These are phyloP conservation scores for Phenganax marumi DNA, from an alignment of 92 coral and sea anemone genomes.

Conservation along the genomic window DNA sequence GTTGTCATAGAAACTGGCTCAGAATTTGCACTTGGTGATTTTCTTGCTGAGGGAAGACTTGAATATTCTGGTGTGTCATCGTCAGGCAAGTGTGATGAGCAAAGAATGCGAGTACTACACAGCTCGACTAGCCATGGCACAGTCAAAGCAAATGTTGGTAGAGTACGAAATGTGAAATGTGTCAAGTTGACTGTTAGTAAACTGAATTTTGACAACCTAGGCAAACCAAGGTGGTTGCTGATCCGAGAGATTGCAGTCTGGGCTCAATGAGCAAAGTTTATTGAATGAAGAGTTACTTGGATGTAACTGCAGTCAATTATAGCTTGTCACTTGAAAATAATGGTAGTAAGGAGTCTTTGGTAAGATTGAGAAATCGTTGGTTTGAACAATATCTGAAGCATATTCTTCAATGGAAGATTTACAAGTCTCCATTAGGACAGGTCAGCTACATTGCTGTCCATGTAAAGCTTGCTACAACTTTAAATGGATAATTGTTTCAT, in stretches of 20 bases:
- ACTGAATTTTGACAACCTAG: constrained; percentile 43
- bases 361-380: constrained; percentile 76
- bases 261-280: constrained; percentile 18
- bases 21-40: constrained; percentile 60
- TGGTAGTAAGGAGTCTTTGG: constrained; percentile 81
- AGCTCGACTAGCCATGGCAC: constrained; percentile 42
- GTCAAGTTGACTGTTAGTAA: constrained; percentile 53
- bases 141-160: constrained; percentile 38
- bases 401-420: constrained; percentile 84
- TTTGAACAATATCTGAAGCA: constrained; percentile 80
- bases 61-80: constrained; percentile 20
- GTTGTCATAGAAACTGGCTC: constrained; percentile 68
- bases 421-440: constrained; percentile 70
- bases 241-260: constrained; percentile 72
- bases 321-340: constrained; percentile 96
- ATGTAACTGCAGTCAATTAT: not conserved
- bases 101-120: constrained; percentile 37
- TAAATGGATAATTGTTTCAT: constrained; percentile 69
- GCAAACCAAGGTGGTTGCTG: constrained; percentile 59
- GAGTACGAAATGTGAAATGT: constrained; percentile 49
- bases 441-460: constrained; percentile 59
- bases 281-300: not conserved
- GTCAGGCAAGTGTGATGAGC: constrained; percentile 48
- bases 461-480: constrained; percentile 78
- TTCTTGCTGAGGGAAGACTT: constrained; percentile 62